These are phyloP conservation scores for Elymnias hypermnestra DNA, from an alignment of 1,140 invertebrate genomes.

Conservation along the genomic window DNA sequence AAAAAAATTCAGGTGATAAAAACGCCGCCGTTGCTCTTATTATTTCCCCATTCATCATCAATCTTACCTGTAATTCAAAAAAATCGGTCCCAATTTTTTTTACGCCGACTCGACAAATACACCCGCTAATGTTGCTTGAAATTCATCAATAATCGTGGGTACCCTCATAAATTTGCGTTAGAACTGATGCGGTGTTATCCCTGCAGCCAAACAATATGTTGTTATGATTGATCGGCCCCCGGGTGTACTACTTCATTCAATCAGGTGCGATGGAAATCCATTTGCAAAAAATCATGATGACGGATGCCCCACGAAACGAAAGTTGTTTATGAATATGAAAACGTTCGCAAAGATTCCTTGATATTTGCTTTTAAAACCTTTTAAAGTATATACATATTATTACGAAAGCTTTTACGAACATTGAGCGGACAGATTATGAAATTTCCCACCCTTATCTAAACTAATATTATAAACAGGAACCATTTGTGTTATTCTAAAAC, in stretches of 20 bases:
- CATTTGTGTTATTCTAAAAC: too few species aligned
- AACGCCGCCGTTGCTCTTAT: background rate
- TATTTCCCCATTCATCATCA: background rate
- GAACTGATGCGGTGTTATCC: conserved; percentile 46
- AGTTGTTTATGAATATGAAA: too few species aligned
- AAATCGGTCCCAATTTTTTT: too few species aligned
- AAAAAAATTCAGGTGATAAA: background rate
- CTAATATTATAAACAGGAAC: too few species aligned
- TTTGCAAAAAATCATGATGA: conserved; percentile 30
- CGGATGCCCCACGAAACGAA: conserved; percentile 17
- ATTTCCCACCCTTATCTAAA: too few species aligned
- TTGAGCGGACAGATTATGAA: too few species aligned
- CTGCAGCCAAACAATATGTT: conserved; percentile 58
- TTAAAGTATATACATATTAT: too few species aligned
- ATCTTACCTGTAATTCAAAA: background rate
- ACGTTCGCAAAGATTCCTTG: too few species aligned
- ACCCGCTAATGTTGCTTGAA: conserved; percentile 44
- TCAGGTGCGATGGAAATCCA: conserved; percentile 34
- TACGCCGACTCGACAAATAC: conserved; percentile 17
- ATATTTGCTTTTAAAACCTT: too few species aligned
- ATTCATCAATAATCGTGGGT: conserved; percentile 53
- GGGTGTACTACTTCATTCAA: conserved; percentile 36
- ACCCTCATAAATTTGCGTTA: conserved; percentile 61
- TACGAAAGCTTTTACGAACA: too few species aligned
- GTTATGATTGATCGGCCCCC: conserved; percentile 46